Percentiles rank a stretch among this genome's conserved stretches.
Evolutionary conservation across 2,113 vertebrate species (phyloP).

Genomic region (Daphoenositta chrysoptera): DNA sequence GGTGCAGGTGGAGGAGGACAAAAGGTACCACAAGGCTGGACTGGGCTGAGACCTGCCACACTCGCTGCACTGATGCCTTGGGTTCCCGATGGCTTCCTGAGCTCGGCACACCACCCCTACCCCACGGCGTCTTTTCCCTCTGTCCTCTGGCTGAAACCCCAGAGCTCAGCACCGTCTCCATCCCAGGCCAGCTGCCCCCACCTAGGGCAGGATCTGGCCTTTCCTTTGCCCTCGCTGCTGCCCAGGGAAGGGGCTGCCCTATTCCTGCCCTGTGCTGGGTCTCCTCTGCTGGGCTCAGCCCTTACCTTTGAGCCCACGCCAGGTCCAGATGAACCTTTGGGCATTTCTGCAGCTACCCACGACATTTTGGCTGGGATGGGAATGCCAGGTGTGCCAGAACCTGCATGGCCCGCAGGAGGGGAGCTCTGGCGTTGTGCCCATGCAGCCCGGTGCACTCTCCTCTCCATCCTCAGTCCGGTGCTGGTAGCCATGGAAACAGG

Average conservation of each 20-base stretch:
- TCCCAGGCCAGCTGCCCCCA: neutral
- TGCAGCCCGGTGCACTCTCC: neutral
- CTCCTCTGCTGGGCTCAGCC: neutral
- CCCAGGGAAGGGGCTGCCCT: neutral
- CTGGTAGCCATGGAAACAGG: constrained; percentile 74
- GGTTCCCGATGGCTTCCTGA: rapidly evolving
- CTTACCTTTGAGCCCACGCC: neutral
- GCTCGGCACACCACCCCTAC: rapidly evolving
- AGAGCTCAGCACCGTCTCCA: neutral
- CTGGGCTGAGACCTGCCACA: neutral
- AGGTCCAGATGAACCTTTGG: neutral
- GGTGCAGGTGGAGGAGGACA: constrained; percentile 97
- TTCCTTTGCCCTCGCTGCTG: neutral
- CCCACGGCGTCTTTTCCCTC: neutral
- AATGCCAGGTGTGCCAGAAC: neutral
- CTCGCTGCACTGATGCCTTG: rapidly evolving
- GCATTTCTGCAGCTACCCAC: neutral
- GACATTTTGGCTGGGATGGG: neutral
- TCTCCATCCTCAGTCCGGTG: constrained; percentile 65
- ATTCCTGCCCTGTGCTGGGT: neutral
- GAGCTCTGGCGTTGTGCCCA: neutral
- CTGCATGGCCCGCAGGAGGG: neutral
- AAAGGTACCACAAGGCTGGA: constrained; percentile 72
- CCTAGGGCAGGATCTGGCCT: neutral
- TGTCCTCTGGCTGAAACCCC: neutral